These are phyloP conservation scores for Penaeus japonicus DNA, from an alignment of 1,140 invertebrate genomes.

Conservation along the genomic window DNA sequence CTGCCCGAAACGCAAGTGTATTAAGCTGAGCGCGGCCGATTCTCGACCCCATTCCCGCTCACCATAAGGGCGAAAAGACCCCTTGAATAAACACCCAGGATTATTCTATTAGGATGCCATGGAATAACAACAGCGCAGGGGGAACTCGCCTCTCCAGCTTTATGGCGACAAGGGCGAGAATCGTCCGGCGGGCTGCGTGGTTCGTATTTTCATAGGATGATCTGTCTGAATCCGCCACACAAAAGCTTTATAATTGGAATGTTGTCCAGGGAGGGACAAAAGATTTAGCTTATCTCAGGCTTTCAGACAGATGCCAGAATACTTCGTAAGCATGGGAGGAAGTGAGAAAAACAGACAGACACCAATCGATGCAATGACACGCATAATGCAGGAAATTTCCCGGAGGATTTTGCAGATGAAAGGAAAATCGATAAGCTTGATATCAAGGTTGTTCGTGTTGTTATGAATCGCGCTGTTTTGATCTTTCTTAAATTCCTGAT, in stretches of 20 bases:
- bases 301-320: no score
- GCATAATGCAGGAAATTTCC: no score
- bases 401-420: no score
- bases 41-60: background rate
- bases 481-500: no score
- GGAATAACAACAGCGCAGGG: background rate
- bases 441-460: no score
- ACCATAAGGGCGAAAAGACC: slow-evolving; percentile 29
- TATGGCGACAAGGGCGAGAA: background rate
- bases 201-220: slow-evolving; percentile 39
- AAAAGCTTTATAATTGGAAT: slow-evolving; percentile 49
- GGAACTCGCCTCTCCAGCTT: background rate
- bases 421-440: no score
- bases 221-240: slow-evolving; percentile 36
- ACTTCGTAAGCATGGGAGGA: no score
- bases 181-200: background rate
- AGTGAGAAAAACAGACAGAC: no score
- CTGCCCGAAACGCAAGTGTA: background rate
- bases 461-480: no score
- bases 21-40: background rate
- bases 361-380: no score
- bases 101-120: slow-evolving; percentile 30
- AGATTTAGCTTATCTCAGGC: background rate
- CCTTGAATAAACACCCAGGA: slow-evolving; percentile 28
- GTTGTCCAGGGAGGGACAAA: slow-evolving; percentile 18